These are phyloP conservation scores for Eleutherodactylus coqui DNA, from an alignment of 2,797 vertebrate genomes.

Conservation along the genomic window DNA sequence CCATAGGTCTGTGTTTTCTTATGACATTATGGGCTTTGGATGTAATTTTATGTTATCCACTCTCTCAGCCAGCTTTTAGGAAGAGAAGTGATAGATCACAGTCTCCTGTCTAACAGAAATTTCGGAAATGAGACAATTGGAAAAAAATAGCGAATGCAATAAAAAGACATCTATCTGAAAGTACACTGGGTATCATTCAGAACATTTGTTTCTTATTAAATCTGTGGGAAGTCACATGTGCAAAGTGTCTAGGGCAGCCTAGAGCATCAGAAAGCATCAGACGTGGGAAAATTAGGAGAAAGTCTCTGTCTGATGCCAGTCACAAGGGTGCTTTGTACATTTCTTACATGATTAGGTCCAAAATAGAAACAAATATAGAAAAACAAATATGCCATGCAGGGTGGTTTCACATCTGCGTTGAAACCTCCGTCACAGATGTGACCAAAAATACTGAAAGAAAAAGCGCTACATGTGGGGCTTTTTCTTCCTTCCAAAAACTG, in stretches of 20 bases:
- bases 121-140: slow-evolving; percentile 14
- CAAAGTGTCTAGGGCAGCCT: slow-evolving; percentile 35
- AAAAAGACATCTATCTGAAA: slow-evolving; percentile 34
- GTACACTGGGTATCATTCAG: slow-evolving; percentile 47
- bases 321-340: neutral
- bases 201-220: slow-evolving; percentile 44
- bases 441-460: no score
- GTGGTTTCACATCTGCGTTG: no score
- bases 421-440: no score
- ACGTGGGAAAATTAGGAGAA: neutral
- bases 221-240: slow-evolving; percentile 31
- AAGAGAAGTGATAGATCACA: slow-evolving; percentile 42
- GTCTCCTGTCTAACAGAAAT: slow-evolving; percentile 28
- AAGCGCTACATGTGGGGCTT: no score
- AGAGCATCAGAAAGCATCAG: neutral
- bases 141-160: slow-evolving; percentile 26
- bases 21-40: slow-evolving; percentile 49
- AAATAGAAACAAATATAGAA: neutral
- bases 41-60: slow-evolving; percentile 34
- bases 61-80: slow-evolving; percentile 21
- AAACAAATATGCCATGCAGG: neutral
- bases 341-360: neutral
- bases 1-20: slow-evolving; percentile 38
- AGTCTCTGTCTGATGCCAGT: neutral
- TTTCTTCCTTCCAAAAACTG: no score